Base-by-base conservation (phyloP, 2,888 invertebrate species). In the Halocaridina rubra region DNA sequence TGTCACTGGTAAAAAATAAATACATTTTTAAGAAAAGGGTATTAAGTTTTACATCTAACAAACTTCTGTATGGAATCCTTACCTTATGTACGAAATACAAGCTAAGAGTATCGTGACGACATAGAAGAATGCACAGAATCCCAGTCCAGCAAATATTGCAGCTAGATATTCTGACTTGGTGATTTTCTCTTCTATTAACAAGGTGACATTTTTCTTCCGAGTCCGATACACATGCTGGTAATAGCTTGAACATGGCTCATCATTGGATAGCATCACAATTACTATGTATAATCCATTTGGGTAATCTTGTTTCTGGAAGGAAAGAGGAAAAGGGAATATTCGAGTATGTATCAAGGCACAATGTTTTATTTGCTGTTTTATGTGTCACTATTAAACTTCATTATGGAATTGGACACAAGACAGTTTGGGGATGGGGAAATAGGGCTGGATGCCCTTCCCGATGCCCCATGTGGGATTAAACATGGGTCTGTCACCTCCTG, bases 71-170 rank as follows among this genome's bases (percentile, higher is more conserved):
- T 7, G 22, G 16, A 57, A 16, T 19, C 46, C 81, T 59, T 33
- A 88, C 86, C 84, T 80, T 24, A 88, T 78, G 74, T 78, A 88
- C 7, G 81, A 80, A 4, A 74, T 57, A 33, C 86, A 80, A 22
- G 78, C 79, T 22, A 88, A 64, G n/a, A 88, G 39, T 27, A 88
- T n/a, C 7, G 84, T 81, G 8, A 88, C 79, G 29, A 84, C 76
- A 71, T 86, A 88, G 79, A 88, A 88, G 22, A 88, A 71, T n/a
- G 86, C 86, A 75, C 86, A 88, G 57, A 84, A 88, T 22, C 86
- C 84, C 10, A 88, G 79, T 13, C 86, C 88, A 71, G 86, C 88
- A 78, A 88, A 77, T 53, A 85, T 88, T 24, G 88, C 86, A 74
- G 81, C 77, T 69, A 86, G 59, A 32, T 88, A 88, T 22, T 86